Base-by-base conservation (phyloP, 1,140 invertebrate genomes). In the Drosophila asahinai region DNA sequence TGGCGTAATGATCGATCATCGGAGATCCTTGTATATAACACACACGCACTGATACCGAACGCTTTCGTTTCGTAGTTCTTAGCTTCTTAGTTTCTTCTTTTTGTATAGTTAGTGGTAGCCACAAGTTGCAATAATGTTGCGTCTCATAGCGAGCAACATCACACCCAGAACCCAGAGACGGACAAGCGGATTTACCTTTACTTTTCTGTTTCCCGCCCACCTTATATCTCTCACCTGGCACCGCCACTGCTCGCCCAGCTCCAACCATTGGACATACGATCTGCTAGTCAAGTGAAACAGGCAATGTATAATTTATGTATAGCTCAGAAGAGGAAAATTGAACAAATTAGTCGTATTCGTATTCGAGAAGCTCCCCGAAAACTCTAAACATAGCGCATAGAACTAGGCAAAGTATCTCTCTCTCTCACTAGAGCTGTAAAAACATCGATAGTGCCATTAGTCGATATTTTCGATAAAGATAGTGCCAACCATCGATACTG, bases 81-180 rank as follows among this genome's bases (percentile, higher is more conserved):
- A 83, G 67, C 17, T 54, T 36, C 40, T 25, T 68, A 61, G 61
- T 67, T 65, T 81, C 48, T 68, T 2, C 19, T 89, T 89, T 89
- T 57, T 89, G 86, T 89, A 89, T 81, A 89, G 86, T 89, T 89
- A 89, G 84, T 89, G 87, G 79, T 89, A 89, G 65, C 72, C 68
- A 90, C 66, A 82, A 70, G 86, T 89, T 90, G 86, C 86, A 89
- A 89, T 89, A 89, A 82, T 91, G 84, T 89, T 89, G 84, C 84
- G 77, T 89, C 81, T 90, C 74, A 65, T 71, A 83, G 65, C 77
- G 84, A 82, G 86, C 86, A 90, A 74, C 86, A 90, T 89, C 86
- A 90, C 84, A 81, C 73, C 79, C 54, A 82, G 60, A 22, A 55
- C 12, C 33, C 48, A 42, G 22, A 42, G n/a, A 40, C 60, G 25